A percentile compares a stretch with the other conserved stretches of the same genome.
phyloP scores from a whole-genome alignment of 2,113 vertebrate species.

The Herpetotheres cachinnans region DNA sequence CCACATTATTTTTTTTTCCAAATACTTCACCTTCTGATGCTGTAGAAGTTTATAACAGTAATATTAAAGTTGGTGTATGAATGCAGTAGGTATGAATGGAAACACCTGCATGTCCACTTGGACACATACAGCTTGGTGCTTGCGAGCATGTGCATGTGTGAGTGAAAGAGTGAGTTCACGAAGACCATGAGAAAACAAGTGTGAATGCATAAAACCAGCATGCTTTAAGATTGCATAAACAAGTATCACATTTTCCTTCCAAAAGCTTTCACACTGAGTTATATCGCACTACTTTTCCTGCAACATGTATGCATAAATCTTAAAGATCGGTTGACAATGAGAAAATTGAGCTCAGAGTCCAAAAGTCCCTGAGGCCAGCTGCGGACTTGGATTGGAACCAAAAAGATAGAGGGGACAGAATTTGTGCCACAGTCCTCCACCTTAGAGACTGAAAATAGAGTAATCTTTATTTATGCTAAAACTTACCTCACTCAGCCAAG shows the following conservation, averaged over 20 bases:
- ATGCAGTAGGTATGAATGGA: not conserved
- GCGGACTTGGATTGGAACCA: not conserved
- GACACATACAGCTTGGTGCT: not conserved
- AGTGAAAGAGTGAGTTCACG: not conserved
- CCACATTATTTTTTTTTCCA: not conserved
- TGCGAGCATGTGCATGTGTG: fast-evolving
- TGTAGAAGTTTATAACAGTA: not conserved
- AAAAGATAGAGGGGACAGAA: not conserved
- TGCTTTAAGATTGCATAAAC: not conserved
- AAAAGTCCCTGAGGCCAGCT: not conserved
- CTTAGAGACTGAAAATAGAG: not conserved
- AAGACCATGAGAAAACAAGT: not conserved
- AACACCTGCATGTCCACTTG: not conserved
- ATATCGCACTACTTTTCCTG: not conserved
- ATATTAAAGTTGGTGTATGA: not conserved
- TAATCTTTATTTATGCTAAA: not conserved
- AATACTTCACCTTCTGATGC: not conserved
- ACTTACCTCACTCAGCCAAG: not conserved
- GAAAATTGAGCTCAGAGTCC: not conserved
- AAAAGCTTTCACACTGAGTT: not conserved
- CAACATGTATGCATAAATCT: not conserved
- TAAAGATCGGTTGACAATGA: not conserved
- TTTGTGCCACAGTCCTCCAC: not conserved
- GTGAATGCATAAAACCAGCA: not conserved
- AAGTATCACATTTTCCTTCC: not conserved